Conservation (phyloP, 2,797 vertebrate species). For the Macropus fuliginosus region DNA sequence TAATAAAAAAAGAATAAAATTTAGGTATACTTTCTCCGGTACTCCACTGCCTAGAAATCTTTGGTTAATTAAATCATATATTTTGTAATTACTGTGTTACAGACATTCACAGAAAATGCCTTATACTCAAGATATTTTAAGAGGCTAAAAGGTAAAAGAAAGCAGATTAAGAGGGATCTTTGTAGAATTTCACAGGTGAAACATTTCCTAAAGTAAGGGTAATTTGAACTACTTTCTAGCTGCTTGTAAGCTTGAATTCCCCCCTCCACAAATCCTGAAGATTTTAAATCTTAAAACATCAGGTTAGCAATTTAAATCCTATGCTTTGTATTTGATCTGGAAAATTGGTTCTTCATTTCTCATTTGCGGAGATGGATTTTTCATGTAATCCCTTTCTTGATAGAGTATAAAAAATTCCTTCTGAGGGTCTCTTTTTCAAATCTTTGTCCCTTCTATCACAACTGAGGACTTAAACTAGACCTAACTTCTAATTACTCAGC, state of each 20-base stretch:
- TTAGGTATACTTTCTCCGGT: neutral
- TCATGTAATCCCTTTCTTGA: neutral
- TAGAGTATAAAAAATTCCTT: neutral
- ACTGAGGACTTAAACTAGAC: slow-evolving; percentile 3
- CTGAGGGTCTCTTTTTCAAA: neutral
- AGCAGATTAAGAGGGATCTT: neutral
- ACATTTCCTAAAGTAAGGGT: slow-evolving; percentile 1
- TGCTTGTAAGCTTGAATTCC: slow-evolving; percentile 48
- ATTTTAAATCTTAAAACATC: slow-evolving; percentile 46
- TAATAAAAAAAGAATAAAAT: too few relatives aligned
- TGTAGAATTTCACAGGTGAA: slow-evolving; percentile 34
- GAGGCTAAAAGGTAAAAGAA: neutral
- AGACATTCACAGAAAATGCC: slow-evolving; percentile 38
- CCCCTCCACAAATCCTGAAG: neutral
- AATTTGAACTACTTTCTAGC: slow-evolving; percentile 33
- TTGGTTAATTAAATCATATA: slow-evolving; percentile 27
- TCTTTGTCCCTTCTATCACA: slow-evolving; percentile 41
- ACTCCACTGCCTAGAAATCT: neutral
- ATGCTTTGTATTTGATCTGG: slow-evolving; percentile 32
- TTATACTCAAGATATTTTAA: neutral
- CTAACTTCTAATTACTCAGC: slow-evolving; percentile 15
- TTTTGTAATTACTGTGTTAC: slow-evolving; percentile 24
- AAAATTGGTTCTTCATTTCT: slow-evolving; percentile 52
- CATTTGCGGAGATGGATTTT: slow-evolving; percentile 45
- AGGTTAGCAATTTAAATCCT: slow-evolving; percentile 38